phyloP scores from a whole-genome alignment of 2,797 vertebrate species.

The Prionace glauca region DNA sequence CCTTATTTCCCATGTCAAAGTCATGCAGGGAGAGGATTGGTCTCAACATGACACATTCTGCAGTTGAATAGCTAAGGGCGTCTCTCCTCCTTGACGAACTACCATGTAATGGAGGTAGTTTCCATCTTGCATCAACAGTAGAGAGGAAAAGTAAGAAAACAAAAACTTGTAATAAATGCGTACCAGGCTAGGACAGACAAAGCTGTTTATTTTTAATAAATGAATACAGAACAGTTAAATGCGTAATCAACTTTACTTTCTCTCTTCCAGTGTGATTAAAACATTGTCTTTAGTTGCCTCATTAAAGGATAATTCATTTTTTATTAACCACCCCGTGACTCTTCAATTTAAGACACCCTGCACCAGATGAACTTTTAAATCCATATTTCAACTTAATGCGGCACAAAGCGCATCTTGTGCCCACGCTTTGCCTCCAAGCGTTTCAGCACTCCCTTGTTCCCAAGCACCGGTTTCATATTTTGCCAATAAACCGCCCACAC shows the following conservation, averaged over 20 bases:
- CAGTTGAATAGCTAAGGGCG: neutral
- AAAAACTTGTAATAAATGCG: neutral
- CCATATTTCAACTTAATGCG: constrained; percentile 1
- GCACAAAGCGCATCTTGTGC: neutral
- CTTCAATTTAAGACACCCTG: neutral
- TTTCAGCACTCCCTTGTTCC: neutral
- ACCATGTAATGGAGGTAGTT: neutral
- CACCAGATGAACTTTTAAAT: neutral
- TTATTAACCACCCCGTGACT: neutral
- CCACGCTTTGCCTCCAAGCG: constrained; percentile 13
- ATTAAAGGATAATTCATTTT: constrained; percentile 10
- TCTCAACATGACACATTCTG: neutral
- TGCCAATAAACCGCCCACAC: neutral
- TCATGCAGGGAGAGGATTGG: neutral
- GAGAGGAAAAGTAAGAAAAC: neutral
- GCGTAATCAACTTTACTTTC: neutral
- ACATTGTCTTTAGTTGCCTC: neutral
- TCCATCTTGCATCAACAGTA: neutral
- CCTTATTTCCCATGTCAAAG: neutral
- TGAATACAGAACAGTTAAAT: neutral
- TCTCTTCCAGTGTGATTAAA: neutral
- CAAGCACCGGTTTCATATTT: constrained; percentile 12
- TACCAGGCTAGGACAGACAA: neutral
- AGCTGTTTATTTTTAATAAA: neutral
- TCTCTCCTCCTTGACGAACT: neutral